Evolutionary conservation across 2,797 vertebrate species (phyloP).

Genomic region (Microctenopoma steveboyesi): DNA sequence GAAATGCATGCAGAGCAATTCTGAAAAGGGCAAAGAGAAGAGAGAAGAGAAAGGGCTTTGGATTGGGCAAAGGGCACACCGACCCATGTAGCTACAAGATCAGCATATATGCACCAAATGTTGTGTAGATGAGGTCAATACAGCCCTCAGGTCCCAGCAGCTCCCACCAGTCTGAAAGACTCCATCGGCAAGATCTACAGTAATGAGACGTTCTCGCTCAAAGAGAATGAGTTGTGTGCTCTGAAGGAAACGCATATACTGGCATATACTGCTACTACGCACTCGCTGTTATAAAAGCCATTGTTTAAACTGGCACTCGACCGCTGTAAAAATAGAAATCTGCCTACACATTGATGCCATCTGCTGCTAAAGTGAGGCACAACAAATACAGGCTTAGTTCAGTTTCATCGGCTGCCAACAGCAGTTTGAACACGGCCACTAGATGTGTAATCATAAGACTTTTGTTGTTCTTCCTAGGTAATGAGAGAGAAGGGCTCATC

Average conservation of each 20-base stretch:
- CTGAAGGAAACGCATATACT: constrained; percentile 52
- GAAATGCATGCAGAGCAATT: constrained; percentile 75
- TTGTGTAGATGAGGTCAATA: constrained; percentile 60
- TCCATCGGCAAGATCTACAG: constrained; percentile 59
- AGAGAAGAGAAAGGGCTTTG: constrained; percentile 53
- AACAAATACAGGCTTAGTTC: constrained; percentile 20
- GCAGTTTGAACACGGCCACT: not conserved
- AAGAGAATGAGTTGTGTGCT: constrained; percentile 39
- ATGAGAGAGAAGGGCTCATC: constrained; percentile 96
- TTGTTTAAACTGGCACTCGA: constrained; percentile 22
- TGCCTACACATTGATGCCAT: constrained; percentile 69
- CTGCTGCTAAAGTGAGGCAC: constrained; percentile 73
- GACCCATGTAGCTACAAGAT: constrained; percentile 68
- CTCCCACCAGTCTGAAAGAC: constrained; percentile 56
- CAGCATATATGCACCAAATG: constrained; percentile 39
- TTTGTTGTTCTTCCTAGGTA: constrained; percentile 80
- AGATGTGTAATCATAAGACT: not conserved
- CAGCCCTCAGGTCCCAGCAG: constrained; percentile 58
- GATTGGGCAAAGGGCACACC: constrained; percentile 72
- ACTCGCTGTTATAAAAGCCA: constrained; percentile 17
- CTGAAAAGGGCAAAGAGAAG: constrained; percentile 78
- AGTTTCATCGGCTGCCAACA: constrained; percentile 6
- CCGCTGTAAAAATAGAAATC: constrained; percentile 20
- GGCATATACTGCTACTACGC: constrained; percentile 14
- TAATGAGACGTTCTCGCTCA: constrained; percentile 38